Conservation (phyloP, 2,888 invertebrate genomes). For the Yponomeuta malinellus region DNA sequence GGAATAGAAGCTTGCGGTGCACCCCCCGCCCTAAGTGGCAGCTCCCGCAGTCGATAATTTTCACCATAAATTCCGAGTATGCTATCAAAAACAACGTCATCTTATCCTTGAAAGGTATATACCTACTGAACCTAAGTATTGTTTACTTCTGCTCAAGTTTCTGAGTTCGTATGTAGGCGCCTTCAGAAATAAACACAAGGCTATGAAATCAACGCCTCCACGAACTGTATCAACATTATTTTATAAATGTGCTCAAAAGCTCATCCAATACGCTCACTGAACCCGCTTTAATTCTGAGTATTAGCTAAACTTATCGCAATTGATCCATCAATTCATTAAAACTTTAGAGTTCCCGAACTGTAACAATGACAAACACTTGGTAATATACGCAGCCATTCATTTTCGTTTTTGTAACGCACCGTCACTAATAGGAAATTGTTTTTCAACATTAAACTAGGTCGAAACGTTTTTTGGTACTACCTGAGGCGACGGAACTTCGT, state of each 20-base stretch:
- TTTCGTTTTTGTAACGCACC: neutral
- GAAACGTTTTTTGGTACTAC: constrained; percentile 41
- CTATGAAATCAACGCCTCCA: neutral
- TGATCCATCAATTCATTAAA: constrained; percentile 3
- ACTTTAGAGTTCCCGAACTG: neutral
- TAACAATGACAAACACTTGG: constrained; percentile 1
- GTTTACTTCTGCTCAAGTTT: no score
- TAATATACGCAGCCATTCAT: constrained; percentile 1
- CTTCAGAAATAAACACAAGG: no score
- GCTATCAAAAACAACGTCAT: no score
- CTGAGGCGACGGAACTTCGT: constrained; percentile 38
- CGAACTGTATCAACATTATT: neutral
- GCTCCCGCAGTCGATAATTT: no score
- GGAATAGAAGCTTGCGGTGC: neutral
- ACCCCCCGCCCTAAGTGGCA: no score
- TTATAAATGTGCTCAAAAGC: neutral
- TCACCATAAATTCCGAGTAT: no score
- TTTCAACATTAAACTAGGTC: constrained; percentile 42
- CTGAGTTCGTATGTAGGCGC: no score
- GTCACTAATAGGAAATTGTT: constrained; percentile 29
- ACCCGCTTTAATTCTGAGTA: neutral
- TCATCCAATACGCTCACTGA: neutral
- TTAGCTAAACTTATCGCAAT: constrained; percentile 3
- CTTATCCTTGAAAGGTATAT: no score
- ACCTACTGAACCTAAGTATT: no score